Conservation (phyloP, 1,140 invertebrate genomes). For the Pseudomyrmex sp. region DNA sequence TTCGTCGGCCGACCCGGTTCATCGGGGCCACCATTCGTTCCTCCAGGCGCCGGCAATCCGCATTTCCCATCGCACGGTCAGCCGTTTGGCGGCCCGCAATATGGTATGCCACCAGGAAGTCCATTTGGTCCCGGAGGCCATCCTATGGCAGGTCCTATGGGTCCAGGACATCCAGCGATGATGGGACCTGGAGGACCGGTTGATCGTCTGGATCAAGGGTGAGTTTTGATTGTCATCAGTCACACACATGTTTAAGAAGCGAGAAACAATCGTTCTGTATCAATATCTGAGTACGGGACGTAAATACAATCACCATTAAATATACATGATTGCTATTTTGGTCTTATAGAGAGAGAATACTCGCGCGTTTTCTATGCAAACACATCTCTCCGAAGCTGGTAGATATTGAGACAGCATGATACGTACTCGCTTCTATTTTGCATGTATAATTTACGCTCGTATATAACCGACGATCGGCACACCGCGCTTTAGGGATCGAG, state of each 20-base stretch:
- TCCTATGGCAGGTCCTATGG: constrained; percentile 87
- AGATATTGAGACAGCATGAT: constrained; percentile 27
- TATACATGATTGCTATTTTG: neutral
- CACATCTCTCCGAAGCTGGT: neutral
- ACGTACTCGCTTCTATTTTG: constrained; percentile 12
- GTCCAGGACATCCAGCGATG: constrained; percentile 87
- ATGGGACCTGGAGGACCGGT: constrained; percentile 90
- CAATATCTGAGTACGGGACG: neutral
- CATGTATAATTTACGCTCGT: constrained; percentile 25
- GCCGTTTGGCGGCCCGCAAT: constrained; percentile 87
- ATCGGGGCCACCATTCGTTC: constrained; percentile 89
- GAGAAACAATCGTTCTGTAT: constrained; percentile 7
- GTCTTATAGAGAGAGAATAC: neutral
- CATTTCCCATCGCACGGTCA: constrained; percentile 89
- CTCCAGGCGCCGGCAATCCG: constrained; percentile 87
- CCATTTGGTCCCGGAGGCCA: constrained; percentile 88
- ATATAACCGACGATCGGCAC: constrained; percentile 20
- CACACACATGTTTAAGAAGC: neutral
- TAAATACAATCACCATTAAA: constrained; percentile 7
- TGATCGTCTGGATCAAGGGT: constrained; percentile 91
- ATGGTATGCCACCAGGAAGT: constrained; percentile 89
- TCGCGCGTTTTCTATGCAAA: neutral
- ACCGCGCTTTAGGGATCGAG: neutral
- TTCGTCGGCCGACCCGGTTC: constrained; percentile 89
- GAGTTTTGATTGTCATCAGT: constrained; percentile 78